Evolutionary conservation across 1,140 invertebrate genomes (phyloP), one percentile per base, ranked within the genome.

Genomic region (Macrosteles quadrilineatus): DNA sequence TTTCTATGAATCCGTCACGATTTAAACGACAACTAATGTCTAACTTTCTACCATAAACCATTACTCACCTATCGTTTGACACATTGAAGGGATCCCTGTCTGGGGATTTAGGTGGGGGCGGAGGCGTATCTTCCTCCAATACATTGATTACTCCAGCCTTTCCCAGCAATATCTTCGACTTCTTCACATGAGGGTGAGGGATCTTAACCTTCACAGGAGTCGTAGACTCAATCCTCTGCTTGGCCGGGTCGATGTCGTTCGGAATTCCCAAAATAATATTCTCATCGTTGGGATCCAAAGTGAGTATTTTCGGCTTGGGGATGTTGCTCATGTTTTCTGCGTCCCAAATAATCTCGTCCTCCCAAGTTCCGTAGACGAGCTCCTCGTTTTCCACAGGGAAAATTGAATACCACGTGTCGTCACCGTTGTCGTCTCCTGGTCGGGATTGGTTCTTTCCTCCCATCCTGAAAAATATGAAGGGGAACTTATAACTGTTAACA

Each of bases 351-450:
- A 78, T 92, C 77, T 98, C 94, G 73, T 98, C 92, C 80, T 98
- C 97, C 97, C 97, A 99, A n/a, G 88, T 85, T 6, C 93, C 92
- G 78, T 97, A 97, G 0, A 98, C 93, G 0, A 99, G 80, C 77
- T 98, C 96, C 77, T 97, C 94, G 79, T 98, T 98, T 82, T 98
- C 97, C 1, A 98, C 96, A 0, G 96, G 96, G 78, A 98, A 98
- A 75, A 99, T 96, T 40, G 95, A 98, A 79, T 96, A 97, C 95
- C 95, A 98, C 0, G 93, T 96, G 69, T 96, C 93, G 77, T 96
- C 94, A 62, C 82, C 80, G 67, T 84, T 82, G 50, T 85, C 83
- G 73, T 83, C 80, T 1, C 68, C 40, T 23, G 40, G 40, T 23
- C 57, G 14, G 11, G 19, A 19, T 31, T 78, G 80, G 19, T 79